Conservation (phyloP, 2,888 invertebrate genomes). For the Rotaria magnacalcarata region DNA sequence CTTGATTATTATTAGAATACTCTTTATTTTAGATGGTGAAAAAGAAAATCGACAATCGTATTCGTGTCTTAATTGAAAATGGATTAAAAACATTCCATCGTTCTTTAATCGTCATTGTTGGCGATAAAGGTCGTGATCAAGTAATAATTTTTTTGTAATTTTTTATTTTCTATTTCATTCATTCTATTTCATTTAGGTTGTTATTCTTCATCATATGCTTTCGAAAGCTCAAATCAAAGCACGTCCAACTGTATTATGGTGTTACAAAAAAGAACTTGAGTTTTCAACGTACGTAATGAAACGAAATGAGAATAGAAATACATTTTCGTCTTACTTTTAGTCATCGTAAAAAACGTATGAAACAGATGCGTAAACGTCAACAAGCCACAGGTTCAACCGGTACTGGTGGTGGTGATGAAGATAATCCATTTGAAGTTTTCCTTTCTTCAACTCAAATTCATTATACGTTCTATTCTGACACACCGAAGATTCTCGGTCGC, state of each 20-base stretch:
- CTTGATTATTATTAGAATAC: too few species aligned
- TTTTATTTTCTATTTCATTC: not conserved
- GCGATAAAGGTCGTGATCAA: slow-evolving; percentile 91
- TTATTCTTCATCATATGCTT: slow-evolving; percentile 92
- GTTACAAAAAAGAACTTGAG: slow-evolving; percentile 90
- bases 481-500: slow-evolving; percentile 91
- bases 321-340: slow-evolving; percentile 18
- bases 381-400: slow-evolving; percentile 79
- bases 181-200: slow-evolving; percentile 67
- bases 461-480: slow-evolving; percentile 93
- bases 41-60: slow-evolving; percentile 85
- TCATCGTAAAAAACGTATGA: slow-evolving; percentile 48
- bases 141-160: not conserved
- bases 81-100: slow-evolving; percentile 83
- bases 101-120: slow-evolving; percentile 86
- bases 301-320: slow-evolving; percentile 19
- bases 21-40: slow-evolving; percentile 40
- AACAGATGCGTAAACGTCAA: slow-evolving; percentile 44
- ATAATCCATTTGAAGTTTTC: slow-evolving; percentile 91
- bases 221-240: slow-evolving; percentile 87
- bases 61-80: slow-evolving; percentile 91
- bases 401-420: slow-evolving; percentile 75
- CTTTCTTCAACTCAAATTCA: slow-evolving; percentile 90
- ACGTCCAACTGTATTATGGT: slow-evolving; percentile 90
- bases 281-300: slow-evolving; percentile 68